Evolutionary conservation across 1,140 invertebrate genomes (phyloP).

Genomic region (Rhopalosiphum maidis): DNA sequence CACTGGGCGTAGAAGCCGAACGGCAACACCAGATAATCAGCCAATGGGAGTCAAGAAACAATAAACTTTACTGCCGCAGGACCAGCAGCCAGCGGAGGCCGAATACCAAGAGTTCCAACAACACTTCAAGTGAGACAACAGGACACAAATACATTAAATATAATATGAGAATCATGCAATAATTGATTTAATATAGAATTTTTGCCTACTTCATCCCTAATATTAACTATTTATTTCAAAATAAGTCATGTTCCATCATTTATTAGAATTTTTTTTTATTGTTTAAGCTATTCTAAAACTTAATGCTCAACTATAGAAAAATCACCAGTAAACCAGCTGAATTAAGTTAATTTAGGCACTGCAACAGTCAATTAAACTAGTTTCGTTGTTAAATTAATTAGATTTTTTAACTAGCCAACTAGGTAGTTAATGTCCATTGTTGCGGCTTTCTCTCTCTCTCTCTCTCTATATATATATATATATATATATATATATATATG

Average conservation of each 20-base stretch:
- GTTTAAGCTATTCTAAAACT: too few relatives aligned
- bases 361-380: neutral
- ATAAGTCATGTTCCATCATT: neutral
- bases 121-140: conserved; percentile 8
- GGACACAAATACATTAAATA: neutral
- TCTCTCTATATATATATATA: too few relatives aligned
- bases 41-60: conserved; percentile 83
- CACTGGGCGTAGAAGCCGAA: conserved; percentile 83
- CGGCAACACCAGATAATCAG: conserved; percentile 85
- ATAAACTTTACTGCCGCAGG: conserved; percentile 69
- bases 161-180: neutral
- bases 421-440: too few relatives aligned
- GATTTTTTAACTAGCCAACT: neutral
- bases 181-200: neutral
- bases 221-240: neutral
- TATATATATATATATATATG: too few relatives aligned
- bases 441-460: too few relatives aligned
- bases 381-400: neutral
- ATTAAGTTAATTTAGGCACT: too few relatives aligned
- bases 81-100: conserved; percentile 56
- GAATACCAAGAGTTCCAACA: conserved; percentile 48
- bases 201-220: neutral
- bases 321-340: too few relatives aligned
- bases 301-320: neutral
- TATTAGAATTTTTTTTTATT: neutral